phyloP scores from a whole-genome alignment of 2,888 invertebrate species.

The Polydrusus tereticollis region DNA sequence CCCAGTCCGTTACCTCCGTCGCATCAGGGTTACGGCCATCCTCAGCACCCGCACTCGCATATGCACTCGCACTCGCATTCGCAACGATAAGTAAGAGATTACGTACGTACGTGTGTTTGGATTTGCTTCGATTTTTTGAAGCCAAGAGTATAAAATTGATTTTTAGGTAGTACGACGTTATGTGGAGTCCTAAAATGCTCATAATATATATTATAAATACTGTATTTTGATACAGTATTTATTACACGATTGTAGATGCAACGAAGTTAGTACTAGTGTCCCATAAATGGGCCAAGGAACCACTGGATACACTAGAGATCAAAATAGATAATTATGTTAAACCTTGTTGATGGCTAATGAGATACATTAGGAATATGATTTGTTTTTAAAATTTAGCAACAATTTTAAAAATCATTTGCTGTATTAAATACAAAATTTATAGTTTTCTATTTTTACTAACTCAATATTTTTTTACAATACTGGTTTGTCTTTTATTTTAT shows the following conservation, averaged over 20 bases:
- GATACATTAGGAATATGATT: too few relatives aligned
- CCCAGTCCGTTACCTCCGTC: conserved; percentile 81
- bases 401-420: too few relatives aligned
- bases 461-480: too few relatives aligned
- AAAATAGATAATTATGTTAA: too few relatives aligned
- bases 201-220: not conserved
- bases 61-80: conserved; percentile 83
- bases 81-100: conserved; percentile 75
- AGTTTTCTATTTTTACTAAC: too few relatives aligned
- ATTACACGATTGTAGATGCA: not conserved
- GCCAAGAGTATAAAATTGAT: not conserved
- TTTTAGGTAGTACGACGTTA: not conserved
- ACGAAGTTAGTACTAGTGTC: not conserved
- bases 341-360: too few relatives aligned
- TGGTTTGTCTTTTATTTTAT: too few relatives aligned
- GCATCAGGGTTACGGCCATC: conserved; percentile 72
- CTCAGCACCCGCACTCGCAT: conserved; percentile 79
- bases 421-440: too few relatives aligned
- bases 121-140: conserved; percentile 13
- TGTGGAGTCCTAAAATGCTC: not conserved
- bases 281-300: too few relatives aligned
- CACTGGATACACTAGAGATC: too few relatives aligned
- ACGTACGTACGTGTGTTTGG: not conserved
- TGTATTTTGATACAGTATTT: not conserved
- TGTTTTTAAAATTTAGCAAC: too few relatives aligned